Conservation (phyloP, 2,888 invertebrate species). For the Mythimna impura region DNA sequence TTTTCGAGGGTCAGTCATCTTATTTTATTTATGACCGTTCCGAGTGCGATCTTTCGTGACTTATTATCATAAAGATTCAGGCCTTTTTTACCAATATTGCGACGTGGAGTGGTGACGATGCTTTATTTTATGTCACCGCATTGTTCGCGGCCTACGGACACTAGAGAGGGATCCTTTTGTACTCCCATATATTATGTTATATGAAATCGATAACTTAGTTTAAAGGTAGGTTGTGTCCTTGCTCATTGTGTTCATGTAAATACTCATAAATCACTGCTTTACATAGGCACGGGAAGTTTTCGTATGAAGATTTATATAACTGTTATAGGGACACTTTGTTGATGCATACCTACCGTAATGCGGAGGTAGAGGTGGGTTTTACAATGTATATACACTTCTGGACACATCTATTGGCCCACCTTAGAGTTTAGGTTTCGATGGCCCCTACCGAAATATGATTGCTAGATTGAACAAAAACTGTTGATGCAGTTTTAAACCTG, state of each 20-base stretch:
- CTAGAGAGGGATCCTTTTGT: constrained; percentile 62
- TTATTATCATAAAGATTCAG: constrained; percentile 70
- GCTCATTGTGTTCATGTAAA: constrained; percentile 44
- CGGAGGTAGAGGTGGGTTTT: constrained; percentile 14
- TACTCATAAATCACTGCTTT: constrained; percentile 53
- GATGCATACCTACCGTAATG: constrained; percentile 17
- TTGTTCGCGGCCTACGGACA: constrained; percentile 61
- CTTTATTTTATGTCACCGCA: constrained; percentile 68
- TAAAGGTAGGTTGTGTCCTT: constrained; percentile 49
- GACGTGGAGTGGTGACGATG: constrained; percentile 63
- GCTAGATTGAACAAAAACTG: no score
- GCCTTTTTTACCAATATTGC: constrained; percentile 65
- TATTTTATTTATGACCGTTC: constrained; percentile 74
- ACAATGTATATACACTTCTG: constrained; percentile 22
- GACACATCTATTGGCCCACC: no score
- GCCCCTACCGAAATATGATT: no score
- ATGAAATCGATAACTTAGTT: constrained; percentile 57
- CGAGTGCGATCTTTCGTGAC: constrained; percentile 67
- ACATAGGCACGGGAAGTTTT: constrained; percentile 30
- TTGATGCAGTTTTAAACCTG: no score
- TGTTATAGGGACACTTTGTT: constrained; percentile 34
- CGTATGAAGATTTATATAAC: constrained; percentile 39
- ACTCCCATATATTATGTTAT: constrained; percentile 45
- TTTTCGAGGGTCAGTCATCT: constrained; percentile 72
- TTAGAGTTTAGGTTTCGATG: no score